Evolutionary conservation across 2,888 invertebrate species (phyloP), one percentile per base, ranked within the genome.

Genomic region (Lucinisca nassula): DNA sequence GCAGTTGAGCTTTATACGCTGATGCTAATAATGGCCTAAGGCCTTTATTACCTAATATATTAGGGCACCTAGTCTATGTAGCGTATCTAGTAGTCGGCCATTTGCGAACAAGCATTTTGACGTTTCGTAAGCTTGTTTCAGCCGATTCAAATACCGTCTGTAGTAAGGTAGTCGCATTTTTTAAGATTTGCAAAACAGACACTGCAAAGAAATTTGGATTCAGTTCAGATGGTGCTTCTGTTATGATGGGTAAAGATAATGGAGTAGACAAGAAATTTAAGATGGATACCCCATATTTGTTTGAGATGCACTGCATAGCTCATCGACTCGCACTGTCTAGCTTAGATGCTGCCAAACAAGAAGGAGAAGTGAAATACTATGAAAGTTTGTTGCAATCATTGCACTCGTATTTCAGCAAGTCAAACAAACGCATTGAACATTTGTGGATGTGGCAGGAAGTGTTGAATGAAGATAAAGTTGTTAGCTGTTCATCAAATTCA

Each of bases 381-480:
- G 80, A 85, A 72, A 58, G 70, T n/a, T 51, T 76, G 49, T 30
- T 80, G 21, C 76, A 76, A 24, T n/a, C 85, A 49, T n/a, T 80
- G 10, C 55, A 85, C 45, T 76, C 82, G n/a, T 78, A 70, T 35
- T 85, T 85, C 70, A 81, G 73, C 32, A 6, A 79, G 27, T 85
- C 77, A 14, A 81, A 77, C 70, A 85, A 85, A 77, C 49, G 81
- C 55, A 61, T 85, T 38, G 85, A 85, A 72, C 82, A 82, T 38
- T 78, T 85, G 30, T 72, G 55, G 32, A n/a, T 73, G 21, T 85
- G 85, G 85, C 77, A 85, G 61, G 82, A 85, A 30, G 49, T 85
- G 81, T 37, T 85, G 40, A 82, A 85, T 37, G 81, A 85, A 32
- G 76, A 76, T 45, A 70, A 76, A 45, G 79, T 85, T 24, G 40